phyloP scores from a whole-genome alignment of 2,113 vertebrate species.

The Colistium nudipinnis region DNA sequence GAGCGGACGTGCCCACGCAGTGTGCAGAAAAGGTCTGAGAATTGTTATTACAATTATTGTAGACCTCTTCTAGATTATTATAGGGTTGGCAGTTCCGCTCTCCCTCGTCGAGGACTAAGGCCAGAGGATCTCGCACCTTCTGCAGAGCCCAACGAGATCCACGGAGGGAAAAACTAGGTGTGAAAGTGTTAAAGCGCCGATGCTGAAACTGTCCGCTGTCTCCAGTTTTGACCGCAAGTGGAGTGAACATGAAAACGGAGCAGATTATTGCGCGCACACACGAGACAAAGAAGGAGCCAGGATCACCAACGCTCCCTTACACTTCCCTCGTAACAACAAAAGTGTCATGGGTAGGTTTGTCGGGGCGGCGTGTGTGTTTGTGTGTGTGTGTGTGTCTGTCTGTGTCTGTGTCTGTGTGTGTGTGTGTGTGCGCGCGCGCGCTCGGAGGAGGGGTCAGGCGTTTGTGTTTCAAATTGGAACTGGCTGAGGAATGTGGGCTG shows the following conservation, averaged over 20 bases:
- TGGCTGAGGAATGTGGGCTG: slow-evolving; percentile 62
- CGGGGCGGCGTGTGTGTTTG: slow-evolving; percentile 13
- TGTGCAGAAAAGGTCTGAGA: no score
- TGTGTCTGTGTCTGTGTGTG: slow-evolving; percentile 12
- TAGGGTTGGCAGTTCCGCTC: no score
- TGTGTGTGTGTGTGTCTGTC: slow-evolving; percentile 26
- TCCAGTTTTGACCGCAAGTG: rapidly evolving
- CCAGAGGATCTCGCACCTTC: no score
- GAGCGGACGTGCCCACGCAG: no score
- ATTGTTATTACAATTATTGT: no score
- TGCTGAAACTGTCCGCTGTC: no score
- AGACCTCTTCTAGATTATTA: no score
- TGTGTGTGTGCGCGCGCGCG: slow-evolving; percentile 11
- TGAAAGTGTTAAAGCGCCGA: no score
- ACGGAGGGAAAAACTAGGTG: no score
- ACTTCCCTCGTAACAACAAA: slow-evolving; percentile 17
- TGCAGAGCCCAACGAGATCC: no score
- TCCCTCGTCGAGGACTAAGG: no score
- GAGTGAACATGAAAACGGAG: neutral
- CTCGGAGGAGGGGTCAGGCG: slow-evolving; percentile 56
- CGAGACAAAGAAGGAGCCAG: neutral
- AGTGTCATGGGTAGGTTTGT: slow-evolving; percentile 22
- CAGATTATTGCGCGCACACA: neutral
- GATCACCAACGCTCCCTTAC: slow-evolving; percentile 22
- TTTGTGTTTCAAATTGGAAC: slow-evolving; percentile 66